Base-by-base conservation (phyloP, 2,113 vertebrate genomes). In the Podocnemis expansa region DNA sequence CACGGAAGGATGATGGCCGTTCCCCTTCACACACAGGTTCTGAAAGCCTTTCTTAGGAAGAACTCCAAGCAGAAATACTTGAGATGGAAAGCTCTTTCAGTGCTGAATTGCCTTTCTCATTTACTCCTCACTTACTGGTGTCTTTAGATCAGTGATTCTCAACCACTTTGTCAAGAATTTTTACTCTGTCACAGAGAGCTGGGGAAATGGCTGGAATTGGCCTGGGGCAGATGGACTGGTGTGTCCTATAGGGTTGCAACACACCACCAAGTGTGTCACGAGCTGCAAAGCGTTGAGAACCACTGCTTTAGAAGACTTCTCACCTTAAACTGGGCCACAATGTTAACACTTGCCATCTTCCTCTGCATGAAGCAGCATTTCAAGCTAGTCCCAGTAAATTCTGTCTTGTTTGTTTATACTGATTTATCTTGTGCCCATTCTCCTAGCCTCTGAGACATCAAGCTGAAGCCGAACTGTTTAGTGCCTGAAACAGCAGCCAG, bases 401-500 rank as follows among this genome's bases (percentile, higher is more conserved):
- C 41, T 52, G 89, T 83, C 84, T 81, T 22, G 5, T 41, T 82
- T 90, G 82, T 83, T 89, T 56, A 56, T 80, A 78, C 56, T 73
- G 87, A 94, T 94, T 84, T 91, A 88, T 95, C 67, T 82, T 10
- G 25, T 84, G 56, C 45, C 85, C 49, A 21, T n/a, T 19, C 34
- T 80, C 22, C 10, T 80, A 12, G 78, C 38, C 2, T 54, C n/a
- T 54, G 29, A 19, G 19, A 94, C 89, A 93, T 95, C 84, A 95
- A 95, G 89, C 85, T 88, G 49, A 81, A 94, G 93, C 88, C 93
- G 94, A 96, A 89, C 49, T 79, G 21, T 55, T 34, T 92, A 67
- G 6, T 58, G 92, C 90, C 91, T 94, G 87, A 51, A 93, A 95
- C 67, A 86, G 78, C 8, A 14, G 91, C 89, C 85, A 87, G 75